Evolutionary conservation across 30 jellyfish, hydroid and myxozoan genomes (phyloP), one percentile per base, ranked within the genome.

Genomic region (Catostylus mosaicus): DNA sequence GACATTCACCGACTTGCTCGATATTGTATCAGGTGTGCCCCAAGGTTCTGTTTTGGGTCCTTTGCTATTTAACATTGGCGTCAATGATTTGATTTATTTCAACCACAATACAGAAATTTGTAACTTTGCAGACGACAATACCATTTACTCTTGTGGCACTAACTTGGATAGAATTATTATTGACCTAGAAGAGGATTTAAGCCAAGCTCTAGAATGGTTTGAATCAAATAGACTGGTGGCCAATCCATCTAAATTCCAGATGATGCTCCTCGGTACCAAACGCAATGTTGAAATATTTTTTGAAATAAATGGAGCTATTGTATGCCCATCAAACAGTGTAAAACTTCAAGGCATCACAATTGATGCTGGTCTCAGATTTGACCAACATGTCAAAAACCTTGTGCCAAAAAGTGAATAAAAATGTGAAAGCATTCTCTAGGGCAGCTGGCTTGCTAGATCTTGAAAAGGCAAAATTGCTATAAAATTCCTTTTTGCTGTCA

Each of bases 221-320:
- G 16, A 24, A 20, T 20, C 43, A 61, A 40, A 61, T 8, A 22
- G 9, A 29, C 20, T 61, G 74, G 74, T 61, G 11, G 74, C 74
- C 11, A 61, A 61, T 61, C 38, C 38, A 61, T 61, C 38, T 3
- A 61, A 61, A 35, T 61, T 61, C 40, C 74, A 61, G 40, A 29
- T 61, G 11, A 61, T 61, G 74, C 74, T 61, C 74, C 36, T 61
- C 26, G 74, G 38, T 11, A 20, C 40, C 43, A 61, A 61, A 61
- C 43, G 18, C 1, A 8, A 61, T 61, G 38, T 16, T 11, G 16
- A 8, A 20, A 29, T 61, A 22, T 22, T 34, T 35, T 11, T 1
- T 2, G 40, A 61, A 20, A 61, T 20, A 20, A 2, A 29, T 61
- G 74, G 74, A 29, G 35, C 4, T 1, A 20, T 35, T 14, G 12